Base-by-base conservation (phyloP, 1,140 invertebrate genomes). In the Hycleus phaleratus region DNA sequence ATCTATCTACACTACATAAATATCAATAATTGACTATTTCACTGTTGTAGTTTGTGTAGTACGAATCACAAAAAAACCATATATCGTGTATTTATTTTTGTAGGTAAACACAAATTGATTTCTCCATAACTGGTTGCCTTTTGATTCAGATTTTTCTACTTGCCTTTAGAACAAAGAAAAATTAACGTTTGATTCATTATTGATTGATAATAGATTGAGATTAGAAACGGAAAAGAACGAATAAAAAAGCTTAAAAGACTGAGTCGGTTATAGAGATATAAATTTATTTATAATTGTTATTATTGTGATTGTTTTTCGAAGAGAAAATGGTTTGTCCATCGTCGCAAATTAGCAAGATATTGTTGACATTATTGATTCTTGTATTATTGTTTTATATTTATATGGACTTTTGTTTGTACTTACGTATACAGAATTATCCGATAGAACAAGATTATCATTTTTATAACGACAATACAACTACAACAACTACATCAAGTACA, bases 391-490 rank as follows among this genome's bases (percentile, higher is more conserved):
- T 80, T 62, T 83, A 81, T 59, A 55, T 81, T 46, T 78, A 73
- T 50, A 83, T 85, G 82, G 82, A 85, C 64, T 69, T 78, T 47
- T 70, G 78, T 51, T 67, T 84, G 32, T 83, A 83, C 64, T 65
- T 80, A 52, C 74, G 82, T 42, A 77, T 84, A 62, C 81, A 82
- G 61, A 74, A 83, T 62, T 84, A 82, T 68, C 74, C 77, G 3
- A 72, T 80, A 7, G 70, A 75, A 48, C 60, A 73, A 18, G 54
- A 38, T 24, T 46, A 53, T 18, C 18, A 18, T 46, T 5, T 32
- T 32, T 32, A 32, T 42, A 42, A 10, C 9, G 39, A 50, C 10
- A 58, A 62, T n/a, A 64, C 62, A 46, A 49, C 56, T 18, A 18
- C 2, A 4, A 60, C 58, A 4, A 49, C 54, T 7, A 63, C 49